Base-by-base conservation (phyloP, 2,113 vertebrate genomes). In the Hippocampus zosterae region DNA sequence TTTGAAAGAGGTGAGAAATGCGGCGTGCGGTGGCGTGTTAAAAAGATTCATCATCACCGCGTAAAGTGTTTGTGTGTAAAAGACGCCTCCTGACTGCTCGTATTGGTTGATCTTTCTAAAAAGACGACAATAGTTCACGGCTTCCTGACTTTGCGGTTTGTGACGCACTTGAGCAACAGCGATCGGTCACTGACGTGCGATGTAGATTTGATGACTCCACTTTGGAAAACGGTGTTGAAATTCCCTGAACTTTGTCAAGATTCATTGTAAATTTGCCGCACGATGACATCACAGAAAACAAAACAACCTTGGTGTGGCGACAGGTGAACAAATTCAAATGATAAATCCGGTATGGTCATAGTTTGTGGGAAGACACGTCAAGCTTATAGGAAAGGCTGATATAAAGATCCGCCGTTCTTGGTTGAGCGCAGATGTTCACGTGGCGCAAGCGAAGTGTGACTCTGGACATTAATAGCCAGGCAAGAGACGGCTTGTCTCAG, bases 81-180 rank as follows among this genome's bases (percentile, higher is more conserved):
- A 66, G 27, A 29, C 25, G 27, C 5, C 44, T 27, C 44, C 53
- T 37, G 25, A 52, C 21, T 40, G 48, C 48, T 52, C 6, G 27
- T 56, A 41, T 52, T 41, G n/a, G 29, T 37, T n/a, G 25, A 56
- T 56, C 33, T 37, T 55, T 52, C 7, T 40, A 0, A 68, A 75
- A 57, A 65, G 80, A 25, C 8, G 60, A 53, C 8, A 16, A 6
- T 12, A 88, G 68, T 74, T 91, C 81, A 90, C 64, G 18, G 56
- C 76, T 80, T 88, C 81, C 84, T 62, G 37, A 44, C 64, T 63
- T 81, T 88, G 90, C 76, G 89, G 89, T 91, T 88, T 84, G 56
- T 74, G 70, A 80, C 68, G 73, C 8, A 63, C 81, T 90, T 91
- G 80, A 80, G 88, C 84, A 92, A 92, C 40, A 27, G 13, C 63